Conservation (phyloP, 1,140 invertebrate species). For the Sitodiplosis mosellana region DNA sequence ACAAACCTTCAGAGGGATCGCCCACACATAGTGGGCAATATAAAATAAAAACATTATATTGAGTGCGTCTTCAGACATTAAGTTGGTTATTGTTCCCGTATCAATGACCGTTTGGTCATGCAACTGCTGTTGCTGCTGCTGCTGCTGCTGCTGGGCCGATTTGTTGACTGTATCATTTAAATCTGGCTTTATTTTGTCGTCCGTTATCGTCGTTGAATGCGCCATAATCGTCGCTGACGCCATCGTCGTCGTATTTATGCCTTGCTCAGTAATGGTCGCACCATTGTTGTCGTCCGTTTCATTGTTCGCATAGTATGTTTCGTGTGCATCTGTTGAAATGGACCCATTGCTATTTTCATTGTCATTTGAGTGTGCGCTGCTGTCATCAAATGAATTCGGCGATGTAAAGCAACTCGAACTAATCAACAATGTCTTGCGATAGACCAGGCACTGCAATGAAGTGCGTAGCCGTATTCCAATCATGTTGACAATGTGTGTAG, state of each 20-base stretch:
- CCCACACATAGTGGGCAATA: constrained; percentile 73
- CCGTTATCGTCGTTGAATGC: constrained; percentile 9
- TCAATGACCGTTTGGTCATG: constrained; percentile 25
- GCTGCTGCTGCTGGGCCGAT: not conserved
- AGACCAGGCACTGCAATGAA: constrained; percentile 47
- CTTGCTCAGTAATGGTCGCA: no score
- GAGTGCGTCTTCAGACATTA: constrained; percentile 62
- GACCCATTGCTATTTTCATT: constrained; percentile 22
- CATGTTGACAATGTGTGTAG: constrained; percentile 61
- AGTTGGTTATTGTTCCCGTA: constrained; percentile 53
- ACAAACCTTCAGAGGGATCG: constrained; percentile 62
- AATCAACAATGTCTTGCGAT: constrained; percentile 24
- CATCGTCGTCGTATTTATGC: no score
- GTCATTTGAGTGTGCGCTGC: not conserved
- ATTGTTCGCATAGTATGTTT: no score
- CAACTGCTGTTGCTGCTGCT: not conserved
- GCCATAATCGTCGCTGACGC: no score
- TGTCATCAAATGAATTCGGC: no score
- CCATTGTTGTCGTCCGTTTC: constrained; percentile 22
- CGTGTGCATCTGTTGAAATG: not conserved
- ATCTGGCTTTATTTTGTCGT: constrained; percentile 5
- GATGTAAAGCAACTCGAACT: constrained; percentile 11
- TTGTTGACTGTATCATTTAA: constrained; percentile 7
- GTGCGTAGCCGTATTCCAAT: constrained; percentile 63
- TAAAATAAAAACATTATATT: constrained; percentile 71